Percentiles rank a stretch among this genome's conserved stretches.
phyloP scores from a whole-genome alignment of 2,888 invertebrate genomes.

The Drosophila lutescens region DNA sequence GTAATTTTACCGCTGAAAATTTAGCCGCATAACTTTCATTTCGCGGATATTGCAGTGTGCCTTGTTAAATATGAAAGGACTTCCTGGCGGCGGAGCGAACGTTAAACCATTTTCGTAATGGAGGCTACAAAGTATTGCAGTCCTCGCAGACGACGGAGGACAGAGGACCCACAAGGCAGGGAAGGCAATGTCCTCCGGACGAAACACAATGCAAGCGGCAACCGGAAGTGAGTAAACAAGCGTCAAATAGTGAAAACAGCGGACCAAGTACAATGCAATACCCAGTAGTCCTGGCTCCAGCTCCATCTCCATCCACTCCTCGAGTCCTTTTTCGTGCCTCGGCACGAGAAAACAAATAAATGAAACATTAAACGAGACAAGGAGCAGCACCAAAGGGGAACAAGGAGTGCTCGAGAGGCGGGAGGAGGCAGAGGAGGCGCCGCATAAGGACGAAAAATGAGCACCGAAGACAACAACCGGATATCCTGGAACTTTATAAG shows the following conservation, averaged over 20 bases:
- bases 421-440: constrained; percentile 14
- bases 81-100: constrained; percentile 23
- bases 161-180: constrained; percentile 22
- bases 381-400: constrained; percentile 15
- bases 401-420: not conserved
- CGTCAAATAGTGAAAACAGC: constrained; percentile 77
- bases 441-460: constrained; percentile 74
- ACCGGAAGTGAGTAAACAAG: constrained; percentile 80
- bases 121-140: constrained; percentile 35
- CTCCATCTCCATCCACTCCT: constrained; percentile 1
- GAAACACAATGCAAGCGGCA: constrained; percentile 54
- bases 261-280: constrained; percentile 48
- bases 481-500: constrained; percentile 81
- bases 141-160: constrained; percentile 14
- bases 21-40: not conserved
- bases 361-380: constrained; percentile 73
- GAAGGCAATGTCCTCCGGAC: constrained; percentile 40
- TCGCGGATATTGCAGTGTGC: not conserved
- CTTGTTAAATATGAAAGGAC: constrained; percentile 24
- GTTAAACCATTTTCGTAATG: constrained; percentile 38
- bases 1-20: not conserved
- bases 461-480: constrained; percentile 80
- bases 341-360: constrained; percentile 68
- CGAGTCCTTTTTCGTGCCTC: constrained; percentile 40
- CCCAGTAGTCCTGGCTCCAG: constrained; percentile 28